Conservation (phyloP, 2,797 vertebrate species). For the Arremon brunneinucha region DNA sequence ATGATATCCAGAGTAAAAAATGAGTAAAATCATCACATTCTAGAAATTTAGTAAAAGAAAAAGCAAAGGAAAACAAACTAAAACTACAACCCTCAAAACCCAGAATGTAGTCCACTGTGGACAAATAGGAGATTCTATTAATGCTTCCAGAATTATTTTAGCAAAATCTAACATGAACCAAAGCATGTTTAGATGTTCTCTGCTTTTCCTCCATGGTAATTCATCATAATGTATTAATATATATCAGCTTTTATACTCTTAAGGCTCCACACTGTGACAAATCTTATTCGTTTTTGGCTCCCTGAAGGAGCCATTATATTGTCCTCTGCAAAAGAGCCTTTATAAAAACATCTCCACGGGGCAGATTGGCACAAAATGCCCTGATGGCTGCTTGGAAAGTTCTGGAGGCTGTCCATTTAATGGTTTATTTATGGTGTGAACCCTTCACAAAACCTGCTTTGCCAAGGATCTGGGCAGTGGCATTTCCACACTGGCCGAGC, state of each 20-base stretch:
- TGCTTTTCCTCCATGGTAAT: background rate
- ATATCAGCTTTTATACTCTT: constrained; percentile 16
- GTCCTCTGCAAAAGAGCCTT: background rate
- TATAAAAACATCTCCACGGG: background rate
- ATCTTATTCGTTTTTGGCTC: constrained; percentile 19
- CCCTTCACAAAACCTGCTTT: background rate
- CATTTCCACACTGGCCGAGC: background rate
- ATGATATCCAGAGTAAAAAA: background rate
- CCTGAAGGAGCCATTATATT: constrained; percentile 1
- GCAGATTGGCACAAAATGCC: background rate
- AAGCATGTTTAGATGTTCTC: background rate
- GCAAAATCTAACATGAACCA: background rate
- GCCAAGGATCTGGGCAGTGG: background rate
- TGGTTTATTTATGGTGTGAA: background rate
- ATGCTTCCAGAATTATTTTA: background rate
- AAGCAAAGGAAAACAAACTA: background rate
- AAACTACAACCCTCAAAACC: background rate
- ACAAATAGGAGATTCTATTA: background rate
- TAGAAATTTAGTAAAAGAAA: background rate
- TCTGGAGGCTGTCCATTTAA: background rate
- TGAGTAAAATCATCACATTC: background rate
- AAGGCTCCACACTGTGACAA: constrained; percentile 17
- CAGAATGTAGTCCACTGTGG: background rate
- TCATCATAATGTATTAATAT: constrained; percentile 3
- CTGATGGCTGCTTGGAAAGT: background rate